Conservation (phyloP, 2,888 invertebrate species). For the Orthosia cruda region DNA sequence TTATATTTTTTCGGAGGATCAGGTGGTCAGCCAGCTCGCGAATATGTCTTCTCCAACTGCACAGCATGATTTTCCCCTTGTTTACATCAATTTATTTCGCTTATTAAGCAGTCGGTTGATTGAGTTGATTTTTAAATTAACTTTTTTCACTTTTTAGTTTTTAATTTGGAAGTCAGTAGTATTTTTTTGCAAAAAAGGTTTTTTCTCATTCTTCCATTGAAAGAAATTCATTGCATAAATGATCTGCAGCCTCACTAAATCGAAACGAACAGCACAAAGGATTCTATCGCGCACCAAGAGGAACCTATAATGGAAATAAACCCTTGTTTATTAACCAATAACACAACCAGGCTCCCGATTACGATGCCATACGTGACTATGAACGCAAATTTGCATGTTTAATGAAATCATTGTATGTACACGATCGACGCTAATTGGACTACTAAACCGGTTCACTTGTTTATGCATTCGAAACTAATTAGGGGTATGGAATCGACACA, state of each 20-base stretch:
- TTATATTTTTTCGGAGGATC: no score
- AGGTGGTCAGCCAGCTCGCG: no score
- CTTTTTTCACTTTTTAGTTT: no score
- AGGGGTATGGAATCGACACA: slow-evolving; percentile 74
- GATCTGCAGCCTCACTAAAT: not conserved
- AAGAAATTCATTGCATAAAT: not conserved
- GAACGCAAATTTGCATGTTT: slow-evolving; percentile 85
- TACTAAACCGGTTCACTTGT: slow-evolving; percentile 83
- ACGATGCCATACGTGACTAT: slow-evolving; percentile 77
- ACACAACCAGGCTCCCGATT: slow-evolving; percentile 71
- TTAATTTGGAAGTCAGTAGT: no score
- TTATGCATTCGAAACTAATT: slow-evolving; percentile 83
- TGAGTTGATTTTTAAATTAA: no score
- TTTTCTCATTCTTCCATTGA: not conserved
- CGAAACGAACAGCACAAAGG: slow-evolving; percentile 27
- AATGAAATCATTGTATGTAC: slow-evolving; percentile 88
- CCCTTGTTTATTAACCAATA: slow-evolving; percentile 72
- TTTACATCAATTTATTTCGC: no score
- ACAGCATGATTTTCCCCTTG: no score
- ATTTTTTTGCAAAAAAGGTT: no score
- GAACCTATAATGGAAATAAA: slow-evolving; percentile 48
- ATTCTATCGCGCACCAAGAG: slow-evolving; percentile 7
- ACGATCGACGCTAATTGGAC: slow-evolving; percentile 84
- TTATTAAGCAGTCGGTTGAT: no score
- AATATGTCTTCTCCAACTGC: no score